phyloP scores from a whole-genome alignment of 1,140 invertebrate species.

The Sweltsa coloradensis region DNA sequence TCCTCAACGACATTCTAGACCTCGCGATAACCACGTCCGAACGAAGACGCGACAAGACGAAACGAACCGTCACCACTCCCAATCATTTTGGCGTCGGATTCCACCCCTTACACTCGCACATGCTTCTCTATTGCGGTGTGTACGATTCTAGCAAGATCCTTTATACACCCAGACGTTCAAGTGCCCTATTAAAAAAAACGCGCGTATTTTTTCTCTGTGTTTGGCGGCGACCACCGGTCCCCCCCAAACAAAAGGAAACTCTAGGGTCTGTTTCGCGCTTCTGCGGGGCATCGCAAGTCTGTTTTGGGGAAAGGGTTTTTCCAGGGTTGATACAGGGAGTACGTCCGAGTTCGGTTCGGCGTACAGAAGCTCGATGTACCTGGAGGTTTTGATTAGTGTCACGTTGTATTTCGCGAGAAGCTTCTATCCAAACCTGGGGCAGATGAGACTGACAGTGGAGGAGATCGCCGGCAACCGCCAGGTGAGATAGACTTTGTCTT shows the following conservation, averaged over 20 bases:
- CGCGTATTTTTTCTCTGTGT: slow-evolving; percentile 54
- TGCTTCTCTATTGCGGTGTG: slow-evolving; percentile 68
- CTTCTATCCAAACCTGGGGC: slow-evolving; percentile 58
- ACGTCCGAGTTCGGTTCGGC: slow-evolving; percentile 44
- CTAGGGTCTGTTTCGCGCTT: slow-evolving; percentile 47
- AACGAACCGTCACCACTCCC: neutral
- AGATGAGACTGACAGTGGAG: slow-evolving; percentile 50
- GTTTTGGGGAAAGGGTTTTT: slow-evolving; percentile 68
- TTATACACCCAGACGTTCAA: slow-evolving; percentile 64
- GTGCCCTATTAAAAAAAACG: slow-evolving; percentile 60
- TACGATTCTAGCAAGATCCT: slow-evolving; percentile 66
- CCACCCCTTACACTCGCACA: slow-evolving; percentile 70
- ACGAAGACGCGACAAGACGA: too few relatives aligned
- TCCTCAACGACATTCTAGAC: slow-evolving; percentile 42
- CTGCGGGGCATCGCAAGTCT: slow-evolving; percentile 69
- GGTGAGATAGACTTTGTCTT: slow-evolving; percentile 21
- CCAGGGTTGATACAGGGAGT: slow-evolving; percentile 46
- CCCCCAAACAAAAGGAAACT: slow-evolving; percentile 21
- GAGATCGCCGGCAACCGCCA: slow-evolving; percentile 65
- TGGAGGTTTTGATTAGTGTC: slow-evolving; percentile 67
- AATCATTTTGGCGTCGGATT: slow-evolving; percentile 39
- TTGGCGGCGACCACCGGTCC: slow-evolving; percentile 56
- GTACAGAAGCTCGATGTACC: slow-evolving; percentile 66
- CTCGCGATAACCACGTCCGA: too few relatives aligned
- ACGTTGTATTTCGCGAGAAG: slow-evolving; percentile 71